Conservation (phyloP, 37 sponge, comb jelly and placozoan genomes). For the Chondrilla cf. caribensis region DNA sequence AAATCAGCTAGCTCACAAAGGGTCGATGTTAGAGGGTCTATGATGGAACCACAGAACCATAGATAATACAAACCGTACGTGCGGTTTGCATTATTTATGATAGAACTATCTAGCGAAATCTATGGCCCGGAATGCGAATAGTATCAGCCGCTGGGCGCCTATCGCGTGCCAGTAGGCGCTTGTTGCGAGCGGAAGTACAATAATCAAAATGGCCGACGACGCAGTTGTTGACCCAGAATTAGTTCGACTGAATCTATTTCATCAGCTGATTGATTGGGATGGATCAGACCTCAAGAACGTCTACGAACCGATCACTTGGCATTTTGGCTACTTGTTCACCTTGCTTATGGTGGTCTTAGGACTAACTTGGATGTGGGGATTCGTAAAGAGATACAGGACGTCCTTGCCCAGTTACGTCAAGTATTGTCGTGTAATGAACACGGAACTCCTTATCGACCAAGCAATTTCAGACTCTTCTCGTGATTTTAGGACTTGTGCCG, state of each 20-base stretch:
- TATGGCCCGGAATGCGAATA: too few relatives aligned
- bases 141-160: too few relatives aligned
- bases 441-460: constrained; percentile 12
- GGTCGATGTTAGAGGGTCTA: too few relatives aligned
- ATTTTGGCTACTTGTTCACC: constrained; percentile 11
- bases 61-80: too few relatives aligned
- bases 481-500: constrained; percentile 46
- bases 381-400: background rate
- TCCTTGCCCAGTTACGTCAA: background rate
- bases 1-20: too few relatives aligned
- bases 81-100: too few relatives aligned
- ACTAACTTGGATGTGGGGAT: background rate
- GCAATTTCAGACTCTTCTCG: background rate
- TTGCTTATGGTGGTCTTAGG: background rate
- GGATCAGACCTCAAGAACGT: constrained; percentile 46
- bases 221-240: background rate
- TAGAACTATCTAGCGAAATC: too few relatives aligned
- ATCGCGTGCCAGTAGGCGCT: too few relatives aligned
- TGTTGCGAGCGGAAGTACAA: too few relatives aligned
- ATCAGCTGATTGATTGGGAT: constrained; percentile 62
- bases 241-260: constrained; percentile 41
- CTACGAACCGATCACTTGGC: constrained; percentile 55
- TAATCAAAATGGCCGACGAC: too few relatives aligned
- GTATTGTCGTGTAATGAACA: constrained; percentile 1
- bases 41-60: too few relatives aligned